Evolutionary conservation across 2,797 vertebrate species (phyloP).

Genomic region (Hyperoplus immaculatus): DNA sequence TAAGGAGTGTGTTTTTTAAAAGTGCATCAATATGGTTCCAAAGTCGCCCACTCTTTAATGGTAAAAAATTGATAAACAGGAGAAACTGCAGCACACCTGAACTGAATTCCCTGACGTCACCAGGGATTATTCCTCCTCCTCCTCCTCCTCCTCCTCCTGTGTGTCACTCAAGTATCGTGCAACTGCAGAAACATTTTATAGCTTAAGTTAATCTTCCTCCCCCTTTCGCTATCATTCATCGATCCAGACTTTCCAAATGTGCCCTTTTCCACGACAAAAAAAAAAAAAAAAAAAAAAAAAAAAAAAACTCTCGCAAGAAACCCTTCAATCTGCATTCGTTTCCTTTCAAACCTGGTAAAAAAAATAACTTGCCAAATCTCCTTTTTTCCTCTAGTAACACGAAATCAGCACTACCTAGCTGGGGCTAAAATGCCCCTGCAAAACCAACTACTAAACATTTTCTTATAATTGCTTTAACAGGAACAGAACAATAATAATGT

Average conservation of each 20-base stretch:
- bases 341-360: slow-evolving; percentile 52
- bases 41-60: slow-evolving; percentile 59
- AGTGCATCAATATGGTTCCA: slow-evolving; percentile 91
- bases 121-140: slow-evolving; percentile 35
- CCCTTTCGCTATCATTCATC: slow-evolving; percentile 20
- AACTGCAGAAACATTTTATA: slow-evolving; percentile 64
- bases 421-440: slow-evolving; percentile 28
- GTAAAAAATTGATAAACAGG: slow-evolving; percentile 53
- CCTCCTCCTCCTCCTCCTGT: slow-evolving; percentile 43
- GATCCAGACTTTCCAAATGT: slow-evolving; percentile 42
- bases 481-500: slow-evolving; percentile 43
- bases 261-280: slow-evolving; percentile 28
- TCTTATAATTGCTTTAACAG: slow-evolving; percentile 31
- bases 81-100: slow-evolving; percentile 56
- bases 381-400: slow-evolving; percentile 32
- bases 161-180: slow-evolving; percentile 52
- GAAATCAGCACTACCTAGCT: slow-evolving; percentile 25
- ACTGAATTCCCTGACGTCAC: slow-evolving; percentile 15
- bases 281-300: not conserved
- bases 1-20: slow-evolving; percentile 91
- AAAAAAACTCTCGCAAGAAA: slow-evolving; percentile 25
- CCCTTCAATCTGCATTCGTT: slow-evolving; percentile 36
- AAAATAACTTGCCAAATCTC: slow-evolving; percentile 62
- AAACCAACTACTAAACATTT: slow-evolving; percentile 30
- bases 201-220: slow-evolving; percentile 64